These are phyloP conservation scores for Halictus ligatus DNA, from an alignment of 2,888 invertebrate species.

Conservation along the genomic window DNA sequence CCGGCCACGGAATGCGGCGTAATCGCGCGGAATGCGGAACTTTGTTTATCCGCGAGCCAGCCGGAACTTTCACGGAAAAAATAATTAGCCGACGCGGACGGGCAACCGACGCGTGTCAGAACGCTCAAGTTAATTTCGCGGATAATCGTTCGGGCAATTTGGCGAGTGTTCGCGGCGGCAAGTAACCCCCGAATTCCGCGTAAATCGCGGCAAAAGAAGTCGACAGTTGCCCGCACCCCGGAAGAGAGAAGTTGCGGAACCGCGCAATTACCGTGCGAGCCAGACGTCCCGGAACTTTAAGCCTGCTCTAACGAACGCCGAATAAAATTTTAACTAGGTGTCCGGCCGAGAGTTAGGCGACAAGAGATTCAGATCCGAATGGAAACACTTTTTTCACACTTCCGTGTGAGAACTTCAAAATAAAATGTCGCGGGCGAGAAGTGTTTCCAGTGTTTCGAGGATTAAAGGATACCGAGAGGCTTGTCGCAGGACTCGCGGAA, in stretches of 20 bases:
- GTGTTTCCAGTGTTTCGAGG: neutral
- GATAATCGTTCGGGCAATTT: slow-evolving; percentile 44
- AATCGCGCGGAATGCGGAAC: slow-evolving; percentile 17
- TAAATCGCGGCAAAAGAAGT: slow-evolving; percentile 38
- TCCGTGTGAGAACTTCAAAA: neutral
- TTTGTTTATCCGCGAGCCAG: slow-evolving; percentile 34
- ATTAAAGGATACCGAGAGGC: neutral
- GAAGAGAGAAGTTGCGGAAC: neutral
- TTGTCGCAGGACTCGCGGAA: neutral
- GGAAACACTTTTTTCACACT: slow-evolving; percentile 18
- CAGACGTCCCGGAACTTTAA: slow-evolving; percentile 69
- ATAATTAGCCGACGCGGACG: slow-evolving; percentile 31
- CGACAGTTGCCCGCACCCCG: neutral
- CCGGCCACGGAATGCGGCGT: neutral
- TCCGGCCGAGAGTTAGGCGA: slow-evolving; percentile 48
- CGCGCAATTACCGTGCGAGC: slow-evolving; percentile 69
- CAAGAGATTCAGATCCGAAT: slow-evolving; percentile 1
- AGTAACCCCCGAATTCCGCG: slow-evolving; percentile 18
- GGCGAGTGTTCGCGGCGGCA: slow-evolving; percentile 15
- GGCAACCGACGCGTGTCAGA: slow-evolving; percentile 19
- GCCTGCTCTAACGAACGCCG: slow-evolving; percentile 74
- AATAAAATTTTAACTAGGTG: slow-evolving; percentile 74
- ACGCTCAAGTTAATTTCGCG: slow-evolving; percentile 45
- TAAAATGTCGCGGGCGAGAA: slow-evolving; percentile 7
- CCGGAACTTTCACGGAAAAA: slow-evolving; percentile 16